Base-by-base conservation (phyloP, 2,797 vertebrate species). In the Esox masquinongy region DNA sequence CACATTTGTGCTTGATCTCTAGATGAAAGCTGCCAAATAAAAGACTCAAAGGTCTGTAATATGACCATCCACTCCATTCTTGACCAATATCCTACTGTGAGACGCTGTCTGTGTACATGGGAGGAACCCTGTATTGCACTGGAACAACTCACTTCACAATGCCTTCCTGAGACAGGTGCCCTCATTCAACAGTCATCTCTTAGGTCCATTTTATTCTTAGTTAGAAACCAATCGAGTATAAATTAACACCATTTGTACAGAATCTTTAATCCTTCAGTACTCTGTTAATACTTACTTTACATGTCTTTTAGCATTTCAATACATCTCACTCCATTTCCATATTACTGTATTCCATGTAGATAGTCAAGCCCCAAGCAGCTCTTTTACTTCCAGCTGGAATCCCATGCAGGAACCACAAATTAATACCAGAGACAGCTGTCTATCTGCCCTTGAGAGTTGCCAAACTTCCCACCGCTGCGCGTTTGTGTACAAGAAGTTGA, bases 1-100 rank as follows among this genome's bases (percentile, higher is more conserved):
- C 63, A 64, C 61, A 73, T 78, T 73, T 87, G 75, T 88, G 77
- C 86, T 59, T 86, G 77, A 79, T 72, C 83, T 79, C 77, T 81
- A 96, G 96, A 89, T 89, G 91, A 92, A 74, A 83, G 82, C 79
- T 96, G 95, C 87, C 91, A 92, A 83, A 88, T 93, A 83, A 94
- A 90, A 87, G 92, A 93, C 72, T 76, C 83, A 74, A 74, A 83
- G 74, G 82, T 49, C 69, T 98, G 96, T 91, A 95, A 95, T 76
- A 79, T 88, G 90, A 95, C 92, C 74, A 90, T 96, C 79, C 91
- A 91, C 69, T 85, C 84, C 22, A 87, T 95, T 75, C 72, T 92
- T 79, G 85, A 93, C 0, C 82, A 80, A 61, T 93, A 94, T 72
- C 91, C 93, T 19, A 89, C 89, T 14, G 88, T 95, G 87, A 92